phyloP scores from a whole-genome alignment of 2,888 invertebrate genomes.

The Macroteleia sp. region DNA sequence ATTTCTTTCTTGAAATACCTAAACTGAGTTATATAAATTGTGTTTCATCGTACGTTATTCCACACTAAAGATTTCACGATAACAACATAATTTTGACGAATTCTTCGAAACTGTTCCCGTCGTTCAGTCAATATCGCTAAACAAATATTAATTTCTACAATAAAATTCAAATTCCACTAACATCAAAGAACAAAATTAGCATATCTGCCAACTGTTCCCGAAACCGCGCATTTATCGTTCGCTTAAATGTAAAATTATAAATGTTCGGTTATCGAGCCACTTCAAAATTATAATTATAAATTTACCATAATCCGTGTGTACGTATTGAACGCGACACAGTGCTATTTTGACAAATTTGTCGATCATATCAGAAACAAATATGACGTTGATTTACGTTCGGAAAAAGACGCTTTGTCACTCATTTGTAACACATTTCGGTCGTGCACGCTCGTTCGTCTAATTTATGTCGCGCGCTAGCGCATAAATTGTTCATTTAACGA shows the following conservation, averaged over 20 bases:
- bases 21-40: constrained; percentile 2
- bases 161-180: constrained; percentile 26
- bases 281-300: constrained; percentile 10
- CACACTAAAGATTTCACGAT: constrained; percentile 7
- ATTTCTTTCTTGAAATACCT: background rate
- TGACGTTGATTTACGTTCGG: constrained; percentile 40
- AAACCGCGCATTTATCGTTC: constrained; percentile 7
- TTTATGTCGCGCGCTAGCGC: constrained; percentile 32
- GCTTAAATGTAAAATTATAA: constrained; percentile 18
- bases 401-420: constrained; percentile 51
- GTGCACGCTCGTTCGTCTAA: constrained; percentile 35
- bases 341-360: constrained; percentile 46
- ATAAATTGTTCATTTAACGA: constrained; percentile 57
- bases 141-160: constrained; percentile 25
- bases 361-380: constrained; percentile 42
- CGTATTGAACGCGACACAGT: background rate
- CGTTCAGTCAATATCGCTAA: background rate
- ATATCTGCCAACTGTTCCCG: constrained; percentile 22
- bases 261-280: constrained; percentile 13
- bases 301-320: constrained; percentile 1
- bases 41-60: constrained; percentile 1
- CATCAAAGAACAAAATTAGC: constrained; percentile 29
- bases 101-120: constrained; percentile 12
- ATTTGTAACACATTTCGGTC: constrained; percentile 38
- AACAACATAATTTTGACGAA: constrained; percentile 20